Evolutionary conservation across 2,113 vertebrate genomes (phyloP).

Genomic region (Pterocles gutturalis): DNA sequence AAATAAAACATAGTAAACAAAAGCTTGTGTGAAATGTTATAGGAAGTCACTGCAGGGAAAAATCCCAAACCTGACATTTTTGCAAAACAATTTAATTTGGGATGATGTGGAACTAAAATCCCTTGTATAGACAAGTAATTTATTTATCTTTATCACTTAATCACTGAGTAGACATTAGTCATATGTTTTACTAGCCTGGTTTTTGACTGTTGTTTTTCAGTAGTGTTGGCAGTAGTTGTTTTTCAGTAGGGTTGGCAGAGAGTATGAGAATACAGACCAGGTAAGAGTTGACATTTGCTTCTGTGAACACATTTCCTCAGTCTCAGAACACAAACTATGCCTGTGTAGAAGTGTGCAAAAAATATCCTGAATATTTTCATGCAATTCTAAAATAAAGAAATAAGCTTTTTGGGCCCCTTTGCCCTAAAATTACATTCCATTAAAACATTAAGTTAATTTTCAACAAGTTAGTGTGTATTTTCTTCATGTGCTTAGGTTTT

Average conservation of each 20-base stretch:
- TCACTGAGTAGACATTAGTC: not conserved
- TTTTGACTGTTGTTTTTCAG: not conserved
- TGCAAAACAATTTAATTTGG: not conserved
- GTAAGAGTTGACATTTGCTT: not conserved
- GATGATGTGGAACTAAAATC: not conserved
- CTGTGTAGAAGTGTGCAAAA: not conserved
- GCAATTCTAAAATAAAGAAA: not conserved
- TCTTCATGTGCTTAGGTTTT: not conserved
- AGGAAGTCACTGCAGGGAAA: not conserved
- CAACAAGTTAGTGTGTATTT: not conserved
- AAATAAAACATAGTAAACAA: not conserved
- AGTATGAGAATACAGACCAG: not conserved
- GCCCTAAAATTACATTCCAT: fast-evolving
- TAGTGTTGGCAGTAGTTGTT: not conserved
- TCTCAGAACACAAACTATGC: not conserved
- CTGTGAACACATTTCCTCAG: not conserved
- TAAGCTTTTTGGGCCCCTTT: not conserved
- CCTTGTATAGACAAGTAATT: not conserved
- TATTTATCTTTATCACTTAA: not conserved
- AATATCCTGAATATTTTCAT: not conserved
- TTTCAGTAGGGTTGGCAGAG: not conserved
- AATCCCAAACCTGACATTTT: not conserved
- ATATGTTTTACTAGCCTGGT: not conserved
- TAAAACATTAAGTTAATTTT: not conserved
- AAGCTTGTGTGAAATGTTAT: not conserved